These are phyloP conservation scores for Synanthedon andrenaeformis DNA, from an alignment of 2,888 invertebrate species.

Conservation along the genomic window DNA sequence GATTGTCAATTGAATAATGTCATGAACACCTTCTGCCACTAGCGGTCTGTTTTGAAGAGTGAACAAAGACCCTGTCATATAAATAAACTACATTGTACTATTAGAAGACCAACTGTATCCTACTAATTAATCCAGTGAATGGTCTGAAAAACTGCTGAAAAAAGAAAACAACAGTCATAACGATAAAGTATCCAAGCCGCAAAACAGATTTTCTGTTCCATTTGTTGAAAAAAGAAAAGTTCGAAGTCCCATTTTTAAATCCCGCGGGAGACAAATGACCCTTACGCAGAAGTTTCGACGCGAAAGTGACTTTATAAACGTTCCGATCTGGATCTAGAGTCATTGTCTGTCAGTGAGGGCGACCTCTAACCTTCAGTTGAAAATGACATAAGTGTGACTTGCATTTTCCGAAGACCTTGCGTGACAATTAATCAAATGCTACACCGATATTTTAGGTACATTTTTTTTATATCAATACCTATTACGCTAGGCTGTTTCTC, in stretches of 20 bases:
- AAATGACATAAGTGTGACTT: background rate
- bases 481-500: too few species aligned
- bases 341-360: background rate
- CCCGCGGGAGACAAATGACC: constrained; percentile 1
- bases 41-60: too few species aligned
- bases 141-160: too few species aligned
- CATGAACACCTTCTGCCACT: too few species aligned
- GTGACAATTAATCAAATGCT: background rate
- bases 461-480: too few species aligned
- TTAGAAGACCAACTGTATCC: too few species aligned
- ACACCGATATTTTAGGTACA: background rate
- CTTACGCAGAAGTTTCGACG: constrained; percentile 1
- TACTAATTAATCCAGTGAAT: too few species aligned
- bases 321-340: background rate
- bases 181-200: background rate
- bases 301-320: background rate
- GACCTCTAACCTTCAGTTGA: background rate
- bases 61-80: too few species aligned
- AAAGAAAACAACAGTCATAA: too few species aligned
- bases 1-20: too few species aligned
- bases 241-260: background rate
- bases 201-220: background rate
- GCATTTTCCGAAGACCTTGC: background rate
- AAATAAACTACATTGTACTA: too few species aligned
- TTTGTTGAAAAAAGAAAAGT: background rate